A percentile compares a stretch with the other conserved stretches of the same genome.
Evolutionary conservation across 2,888 invertebrate genomes (phyloP).

Genomic region (Heliothis peltigera): DNA sequence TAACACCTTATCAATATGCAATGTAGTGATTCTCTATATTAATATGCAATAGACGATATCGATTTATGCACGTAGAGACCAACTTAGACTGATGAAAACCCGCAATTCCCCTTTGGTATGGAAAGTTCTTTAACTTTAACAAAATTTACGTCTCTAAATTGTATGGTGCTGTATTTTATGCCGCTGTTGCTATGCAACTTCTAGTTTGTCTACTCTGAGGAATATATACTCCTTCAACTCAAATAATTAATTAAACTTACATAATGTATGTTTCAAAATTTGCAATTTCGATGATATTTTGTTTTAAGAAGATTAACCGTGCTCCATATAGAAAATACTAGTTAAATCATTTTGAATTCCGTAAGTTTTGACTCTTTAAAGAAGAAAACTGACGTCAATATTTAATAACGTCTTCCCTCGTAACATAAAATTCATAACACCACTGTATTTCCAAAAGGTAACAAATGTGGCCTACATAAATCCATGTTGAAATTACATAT

Average conservation of each 20-base stretch:
- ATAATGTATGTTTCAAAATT: slow-evolving; percentile 3
- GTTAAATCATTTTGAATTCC: not conserved
- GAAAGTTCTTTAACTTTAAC: slow-evolving; percentile 35
- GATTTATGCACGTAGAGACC: slow-evolving; percentile 13
- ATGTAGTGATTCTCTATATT: slow-evolving; percentile 30
- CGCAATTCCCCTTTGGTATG: slow-evolving; percentile 22
- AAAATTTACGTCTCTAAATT: slow-evolving; percentile 30
- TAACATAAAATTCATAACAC: not conserved
- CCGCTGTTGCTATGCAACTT: slow-evolving; percentile 24
- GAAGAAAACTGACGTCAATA: too few species aligned
- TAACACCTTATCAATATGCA: slow-evolving; percentile 45
- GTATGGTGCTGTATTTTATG: slow-evolving; percentile 28
- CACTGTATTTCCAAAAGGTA: not conserved
- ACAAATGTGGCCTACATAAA: not conserved
- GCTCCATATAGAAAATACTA: too few species aligned
- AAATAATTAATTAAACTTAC: too few species aligned
- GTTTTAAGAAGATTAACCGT: not conserved
- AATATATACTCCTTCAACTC: slow-evolving; percentile 16
- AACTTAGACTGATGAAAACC: slow-evolving; percentile 35
- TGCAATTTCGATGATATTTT: not conserved
- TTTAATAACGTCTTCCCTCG: too few species aligned
- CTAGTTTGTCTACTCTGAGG: slow-evolving; percentile 18
- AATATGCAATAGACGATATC: slow-evolving; percentile 36
- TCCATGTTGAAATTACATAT: not conserved
- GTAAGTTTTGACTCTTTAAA: too few species aligned